A percentile compares a stretch with the other conserved stretches of the same genome.
phyloP scores from a whole-genome alignment of 2,888 invertebrate genomes.

The Agrochola lota region DNA sequence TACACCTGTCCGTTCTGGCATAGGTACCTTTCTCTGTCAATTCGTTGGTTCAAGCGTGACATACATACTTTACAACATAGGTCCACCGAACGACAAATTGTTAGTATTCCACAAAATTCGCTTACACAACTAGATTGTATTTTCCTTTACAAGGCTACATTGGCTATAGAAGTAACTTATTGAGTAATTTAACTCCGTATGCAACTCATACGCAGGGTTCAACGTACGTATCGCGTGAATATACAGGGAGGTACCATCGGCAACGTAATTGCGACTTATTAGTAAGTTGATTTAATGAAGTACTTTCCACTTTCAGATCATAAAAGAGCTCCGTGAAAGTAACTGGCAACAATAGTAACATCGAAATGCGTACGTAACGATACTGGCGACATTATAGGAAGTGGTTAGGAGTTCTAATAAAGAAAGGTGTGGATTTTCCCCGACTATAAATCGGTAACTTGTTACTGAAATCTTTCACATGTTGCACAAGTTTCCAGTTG shows the following conservation, averaged over 20 bases:
- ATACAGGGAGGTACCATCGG: slow-evolving; percentile 64
- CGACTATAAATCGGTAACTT: slow-evolving; percentile 14
- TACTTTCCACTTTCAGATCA: slow-evolving; percentile 86
- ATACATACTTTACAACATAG: slow-evolving; percentile 21
- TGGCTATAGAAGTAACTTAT: slow-evolving; percentile 38
- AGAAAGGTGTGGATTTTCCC: slow-evolving; percentile 40
- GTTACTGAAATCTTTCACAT: slow-evolving; percentile 1
- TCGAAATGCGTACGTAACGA: slow-evolving; percentile 50
- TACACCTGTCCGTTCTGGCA: too few species aligned
- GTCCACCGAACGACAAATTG: slow-evolving; percentile 19
- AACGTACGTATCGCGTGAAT: slow-evolving; percentile 73
- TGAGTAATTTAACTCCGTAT: slow-evolving; percentile 48
- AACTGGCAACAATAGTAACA: slow-evolving; percentile 68
- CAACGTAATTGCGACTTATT: slow-evolving; percentile 75
- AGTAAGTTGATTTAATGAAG: slow-evolving; percentile 79
- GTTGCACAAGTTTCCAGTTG: slow-evolving; percentile 8
- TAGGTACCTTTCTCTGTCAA: slow-evolving; percentile 8
- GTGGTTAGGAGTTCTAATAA: slow-evolving; percentile 41
- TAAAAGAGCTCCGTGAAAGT: slow-evolving; percentile 84
- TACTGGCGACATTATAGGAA: slow-evolving; percentile 60
- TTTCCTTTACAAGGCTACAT: slow-evolving; percentile 26
- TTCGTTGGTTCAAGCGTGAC: neutral
- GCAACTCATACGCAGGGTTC: slow-evolving; percentile 63
- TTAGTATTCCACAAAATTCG: slow-evolving; percentile 43
- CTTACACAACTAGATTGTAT: slow-evolving; percentile 42